These are phyloP conservation scores for Drosophila chauvacae DNA, from an alignment of 1,140 invertebrate genomes.

Conservation along the genomic window DNA sequence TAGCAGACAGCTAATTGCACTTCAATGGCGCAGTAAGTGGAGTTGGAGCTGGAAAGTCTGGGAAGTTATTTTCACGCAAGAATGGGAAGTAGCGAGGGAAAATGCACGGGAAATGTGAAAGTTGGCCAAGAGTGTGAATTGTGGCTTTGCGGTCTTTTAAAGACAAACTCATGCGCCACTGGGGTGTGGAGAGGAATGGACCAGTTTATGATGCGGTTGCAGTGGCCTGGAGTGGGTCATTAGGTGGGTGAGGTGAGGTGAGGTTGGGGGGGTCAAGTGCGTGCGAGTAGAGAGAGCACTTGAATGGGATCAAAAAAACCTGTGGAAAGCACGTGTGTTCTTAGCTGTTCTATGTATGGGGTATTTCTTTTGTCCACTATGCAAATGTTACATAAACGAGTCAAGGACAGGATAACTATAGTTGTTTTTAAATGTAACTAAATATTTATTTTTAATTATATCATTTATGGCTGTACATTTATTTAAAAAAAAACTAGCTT, in stretches of 20 bases:
- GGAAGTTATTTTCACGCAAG: conserved; percentile 63
- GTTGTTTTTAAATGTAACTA: neutral
- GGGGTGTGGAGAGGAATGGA: neutral
- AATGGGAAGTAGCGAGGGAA: conserved; percentile 30
- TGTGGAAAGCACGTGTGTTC: conserved; percentile 18
- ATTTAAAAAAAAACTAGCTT: neutral
- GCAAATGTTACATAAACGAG: too few relatives aligned
- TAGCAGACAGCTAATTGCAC: conserved; percentile 77
- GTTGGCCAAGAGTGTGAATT: conserved; percentile 56
- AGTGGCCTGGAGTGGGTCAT: conserved; percentile 27
- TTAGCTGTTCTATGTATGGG: neutral
- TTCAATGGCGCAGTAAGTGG: conserved; percentile 69
- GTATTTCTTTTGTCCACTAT: neutral
- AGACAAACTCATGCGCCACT: conserved; percentile 29
- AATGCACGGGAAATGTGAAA: conserved; percentile 48
- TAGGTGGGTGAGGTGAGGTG: conserved; percentile 15
- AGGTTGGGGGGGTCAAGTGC: neutral
- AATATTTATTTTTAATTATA: too few relatives aligned
- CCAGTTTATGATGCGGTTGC: conserved; percentile 50
- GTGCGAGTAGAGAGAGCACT: neutral
- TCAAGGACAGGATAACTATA: neutral
- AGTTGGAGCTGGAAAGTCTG: conserved; percentile 18
- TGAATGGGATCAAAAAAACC: conserved; percentile 2
- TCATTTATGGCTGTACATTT: too few relatives aligned
- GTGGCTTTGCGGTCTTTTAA: conserved; percentile 53